Evolutionary conservation across 2,113 vertebrate species (phyloP), one percentile per base, ranked within the genome.

Genomic region (Leptosomus discolor): DNA sequence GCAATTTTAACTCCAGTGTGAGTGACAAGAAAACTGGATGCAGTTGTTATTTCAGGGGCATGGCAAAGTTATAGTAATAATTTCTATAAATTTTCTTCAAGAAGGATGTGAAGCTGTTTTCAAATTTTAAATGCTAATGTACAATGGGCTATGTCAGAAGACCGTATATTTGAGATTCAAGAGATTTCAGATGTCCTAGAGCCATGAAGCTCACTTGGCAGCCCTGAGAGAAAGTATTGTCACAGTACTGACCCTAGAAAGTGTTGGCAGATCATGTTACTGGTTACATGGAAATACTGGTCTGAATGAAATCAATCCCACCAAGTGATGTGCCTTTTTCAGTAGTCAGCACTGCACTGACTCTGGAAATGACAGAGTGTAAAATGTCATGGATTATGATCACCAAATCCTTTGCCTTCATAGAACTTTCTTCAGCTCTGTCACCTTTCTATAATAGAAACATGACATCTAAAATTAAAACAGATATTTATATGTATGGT

Each of bases 291-390:
- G 91, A 90, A 92, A 86, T 92, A 45, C 23, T 79, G 84, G 71
- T 60, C 88, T 92, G 94, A 90, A 95, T 7, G 96, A 97, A 98
- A 97, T 96, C 65, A 77, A 97, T 97, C 95, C 88, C 56, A 46
- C 34, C 51, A 20, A 88, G 81, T 12, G 68, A 80, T 89, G 85
- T 83, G 95, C 79, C 75, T 92, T 73, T 95, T 88, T 91, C 85
- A 77, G 54, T n/a, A 78, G 85, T 95, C 94, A 95, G 91, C 86
- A 85, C 74, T 76, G 68, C 30, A 12, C 51, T 82, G 87, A 69
- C 57, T 85, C 86, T 97, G 87, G 61, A 85, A 90, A 95, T 75
- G 76, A 85, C 61, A 57, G 90, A 61, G 91, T 90, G 46, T 97
- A 92, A 94, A 92, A 93, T 97, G 85, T 92, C 96, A 95, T 63